Conservation (phyloP, 92 coral and sea anemone species). For the Parazoanthus swiftii region DNA sequence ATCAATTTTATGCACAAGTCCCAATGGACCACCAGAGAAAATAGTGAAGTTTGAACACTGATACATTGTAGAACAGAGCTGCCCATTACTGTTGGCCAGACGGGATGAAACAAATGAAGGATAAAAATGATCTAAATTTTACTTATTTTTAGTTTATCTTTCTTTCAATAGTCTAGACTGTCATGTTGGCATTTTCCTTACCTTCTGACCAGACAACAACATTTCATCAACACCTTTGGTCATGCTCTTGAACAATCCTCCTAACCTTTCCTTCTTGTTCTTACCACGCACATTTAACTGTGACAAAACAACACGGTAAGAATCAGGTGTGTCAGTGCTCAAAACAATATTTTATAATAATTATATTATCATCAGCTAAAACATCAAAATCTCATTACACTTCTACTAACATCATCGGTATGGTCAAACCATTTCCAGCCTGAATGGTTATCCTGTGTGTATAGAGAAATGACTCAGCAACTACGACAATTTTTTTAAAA, state of each 20-base stretch:
- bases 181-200: constrained; percentile 13
- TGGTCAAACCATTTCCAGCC: neutral
- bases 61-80: no score
- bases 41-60: no score
- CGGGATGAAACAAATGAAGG: no score
- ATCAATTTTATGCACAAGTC: no score
- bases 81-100: no score
- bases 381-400: no score
- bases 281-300: constrained; percentile 98
- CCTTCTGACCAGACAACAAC: constrained; percentile 90
- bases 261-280: constrained; percentile 94
- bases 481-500: no score
- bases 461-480: neutral
- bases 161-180: no score
- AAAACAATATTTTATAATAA: neutral
- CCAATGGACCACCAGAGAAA: no score
- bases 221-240: constrained; percentile 98
- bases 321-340: neutral
- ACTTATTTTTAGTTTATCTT: no score
- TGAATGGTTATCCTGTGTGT: constrained; percentile 21
- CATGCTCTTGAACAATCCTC: constrained; percentile 91
- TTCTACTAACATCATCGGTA: constrained; percentile 22
- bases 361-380: neutral
- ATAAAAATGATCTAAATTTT: no score
- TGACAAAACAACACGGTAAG: neutral